Conservation (phyloP, 23 tunicate species). For the Ascidia mentula region DNA sequence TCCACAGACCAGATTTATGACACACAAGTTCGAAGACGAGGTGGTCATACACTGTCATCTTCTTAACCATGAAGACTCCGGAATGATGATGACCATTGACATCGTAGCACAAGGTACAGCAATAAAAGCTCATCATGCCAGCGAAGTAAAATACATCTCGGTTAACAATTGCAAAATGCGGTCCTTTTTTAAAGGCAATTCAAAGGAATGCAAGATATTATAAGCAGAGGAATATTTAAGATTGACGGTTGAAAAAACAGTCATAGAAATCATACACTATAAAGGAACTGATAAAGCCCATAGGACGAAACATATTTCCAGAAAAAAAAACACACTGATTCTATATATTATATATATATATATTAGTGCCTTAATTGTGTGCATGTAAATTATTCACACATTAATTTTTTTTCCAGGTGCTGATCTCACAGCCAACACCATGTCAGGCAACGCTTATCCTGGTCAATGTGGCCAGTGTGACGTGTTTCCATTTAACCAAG, state of each 20-base stretch:
- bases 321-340: neutral
- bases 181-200: too few relatives aligned
- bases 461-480: slow-evolving; percentile 36
- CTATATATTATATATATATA: neutral
- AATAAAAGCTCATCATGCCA: neutral
- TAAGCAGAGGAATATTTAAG: too few relatives aligned
- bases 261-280: neutral
- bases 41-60: slow-evolving; percentile 61
- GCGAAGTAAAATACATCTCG: too few relatives aligned
- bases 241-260: too few relatives aligned
- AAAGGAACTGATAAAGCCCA: neutral
- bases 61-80: slow-evolving; percentile 45
- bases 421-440: neutral
- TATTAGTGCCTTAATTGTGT: neutral
- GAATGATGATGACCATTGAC: slow-evolving; percentile 66
- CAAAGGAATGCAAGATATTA: too few relatives aligned
- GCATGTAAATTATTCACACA: neutral
- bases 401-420: slow-evolving; percentile 7
- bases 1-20: slow-evolving; percentile 28
- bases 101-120: slow-evolving; percentile 14
- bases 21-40: slow-evolving; percentile 42
- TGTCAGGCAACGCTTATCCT: slow-evolving; percentile 31
- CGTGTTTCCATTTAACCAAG: slow-evolving; percentile 26
- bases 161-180: too few relatives aligned
- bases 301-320: neutral